Evolutionary conservation across 1,140 invertebrate genomes (phyloP).

Genomic region (Leguminivora glycinivorella): DNA sequence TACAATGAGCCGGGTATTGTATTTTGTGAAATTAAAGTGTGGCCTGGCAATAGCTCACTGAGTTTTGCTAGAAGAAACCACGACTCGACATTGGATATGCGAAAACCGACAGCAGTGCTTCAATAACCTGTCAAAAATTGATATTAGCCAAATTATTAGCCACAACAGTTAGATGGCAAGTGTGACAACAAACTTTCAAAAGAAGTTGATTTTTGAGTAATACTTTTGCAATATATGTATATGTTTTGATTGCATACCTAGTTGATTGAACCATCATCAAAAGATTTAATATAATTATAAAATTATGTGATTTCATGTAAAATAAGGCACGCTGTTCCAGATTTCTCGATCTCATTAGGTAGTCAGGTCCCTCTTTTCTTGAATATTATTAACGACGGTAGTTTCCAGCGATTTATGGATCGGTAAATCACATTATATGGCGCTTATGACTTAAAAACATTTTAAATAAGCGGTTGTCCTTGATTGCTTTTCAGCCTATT

Average conservation of each 20-base stretch:
- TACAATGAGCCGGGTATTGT: background rate
- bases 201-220: no score
- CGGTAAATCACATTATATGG: background rate
- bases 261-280: no score
- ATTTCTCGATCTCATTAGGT: slow-evolving; percentile 6
- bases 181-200: no score
- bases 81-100: background rate
- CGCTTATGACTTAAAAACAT: background rate
- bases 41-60: background rate
- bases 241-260: no score
- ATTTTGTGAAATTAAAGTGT: background rate
- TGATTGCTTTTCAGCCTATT: background rate
- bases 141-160: no score
- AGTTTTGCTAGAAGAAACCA: background rate
- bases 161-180: no score
- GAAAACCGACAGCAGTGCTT: no score
- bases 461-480: background rate
- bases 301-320: no score
- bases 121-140: no score
- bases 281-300: no score
- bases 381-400: background rate
- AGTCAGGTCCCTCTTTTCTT: background rate
- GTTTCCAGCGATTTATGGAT: background rate
- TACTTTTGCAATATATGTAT: no score
- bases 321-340: no score